A percentile compares a stretch with the other conserved stretches of the same genome.
Evolutionary conservation across 2,113 vertebrate species (phyloP).

Genomic region (Caloenas nicobarica): DNA sequence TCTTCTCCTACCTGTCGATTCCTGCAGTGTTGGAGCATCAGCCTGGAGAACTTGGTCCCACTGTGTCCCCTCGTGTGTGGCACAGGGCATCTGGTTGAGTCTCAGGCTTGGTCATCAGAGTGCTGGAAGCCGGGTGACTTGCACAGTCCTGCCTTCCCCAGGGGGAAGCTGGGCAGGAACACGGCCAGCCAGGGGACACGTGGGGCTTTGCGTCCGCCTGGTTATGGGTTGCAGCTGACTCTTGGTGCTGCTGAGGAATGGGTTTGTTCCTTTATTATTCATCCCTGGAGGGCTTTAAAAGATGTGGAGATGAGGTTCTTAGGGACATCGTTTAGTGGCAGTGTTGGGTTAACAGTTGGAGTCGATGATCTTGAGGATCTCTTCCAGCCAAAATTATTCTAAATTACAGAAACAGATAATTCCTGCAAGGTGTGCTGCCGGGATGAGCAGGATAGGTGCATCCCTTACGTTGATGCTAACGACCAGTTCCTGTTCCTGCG

Average conservation of each 20-base stretch:
- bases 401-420: slow-evolving; percentile 84
- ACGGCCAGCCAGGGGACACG: fast-evolving
- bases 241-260: not conserved
- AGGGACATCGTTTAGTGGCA: too few relatives aligned
- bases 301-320: too few relatives aligned
- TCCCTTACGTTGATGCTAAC: slow-evolving; percentile 66
- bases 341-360: too few relatives aligned
- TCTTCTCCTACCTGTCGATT: not conserved
- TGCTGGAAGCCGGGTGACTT: fast-evolving
- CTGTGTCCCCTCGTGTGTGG: fast-evolving
- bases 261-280: not conserved
- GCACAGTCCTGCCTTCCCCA: fast-evolving
- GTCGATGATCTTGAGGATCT: too few relatives aligned
- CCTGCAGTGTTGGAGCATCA: not conserved
- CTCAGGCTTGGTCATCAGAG: not conserved
- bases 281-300: too few relatives aligned
- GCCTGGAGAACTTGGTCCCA: not conserved
- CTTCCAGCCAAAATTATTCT: too few relatives aligned
- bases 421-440: slow-evolving; percentile 97
- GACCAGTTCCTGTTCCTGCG: slow-evolving; percentile 83
- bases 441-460: slow-evolving; percentile 76
- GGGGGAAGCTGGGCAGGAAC: not conserved
- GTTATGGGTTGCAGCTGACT: not conserved
- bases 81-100: not conserved
- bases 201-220: not conserved